Conservation (phyloP, 2,888 invertebrate species). For the Athripsodes cinereus region DNA sequence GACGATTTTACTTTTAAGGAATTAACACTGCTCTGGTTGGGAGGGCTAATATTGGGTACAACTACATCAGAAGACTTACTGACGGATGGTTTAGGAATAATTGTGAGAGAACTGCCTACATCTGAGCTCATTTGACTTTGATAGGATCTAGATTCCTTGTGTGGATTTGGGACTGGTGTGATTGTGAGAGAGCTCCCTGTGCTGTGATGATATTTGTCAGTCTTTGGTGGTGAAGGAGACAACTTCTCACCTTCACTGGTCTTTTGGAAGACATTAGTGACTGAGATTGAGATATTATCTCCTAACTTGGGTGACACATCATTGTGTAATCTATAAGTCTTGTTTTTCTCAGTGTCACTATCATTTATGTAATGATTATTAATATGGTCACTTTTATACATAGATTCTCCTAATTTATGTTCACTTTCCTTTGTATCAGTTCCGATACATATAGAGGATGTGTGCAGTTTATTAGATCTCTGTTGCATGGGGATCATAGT, state of each 20-base stretch:
- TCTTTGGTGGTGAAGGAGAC: slow-evolving; percentile 27
- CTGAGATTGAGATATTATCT: slow-evolving; percentile 24
- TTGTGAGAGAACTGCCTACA: slow-evolving; percentile 18
- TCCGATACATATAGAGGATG: slow-evolving; percentile 18
- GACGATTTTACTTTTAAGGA: slow-evolving; percentile 43
- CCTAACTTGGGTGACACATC: slow-evolving; percentile 17
- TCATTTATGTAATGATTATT: slow-evolving; percentile 1
- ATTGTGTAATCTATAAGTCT: slow-evolving; percentile 16
- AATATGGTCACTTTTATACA: not conserved
- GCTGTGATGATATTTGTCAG: slow-evolving; percentile 41
- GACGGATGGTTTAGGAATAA: slow-evolving; percentile 18
- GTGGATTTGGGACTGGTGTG: slow-evolving; percentile 37
- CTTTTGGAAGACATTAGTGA: slow-evolving; percentile 24
- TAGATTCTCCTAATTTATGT: not conserved
- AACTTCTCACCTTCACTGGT: slow-evolving; percentile 17
- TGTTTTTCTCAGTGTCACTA: slow-evolving; percentile 16
- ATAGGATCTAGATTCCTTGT: slow-evolving; percentile 33
- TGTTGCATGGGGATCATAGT: slow-evolving; percentile 1
- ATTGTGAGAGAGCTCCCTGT: slow-evolving; percentile 47
- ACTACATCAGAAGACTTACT: slow-evolving; percentile 31
- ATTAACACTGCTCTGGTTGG: slow-evolving; percentile 9
- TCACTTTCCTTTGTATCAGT: slow-evolving; percentile 13
- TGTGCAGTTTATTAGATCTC: slow-evolving; percentile 13
- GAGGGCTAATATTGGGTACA: slow-evolving; percentile 30
- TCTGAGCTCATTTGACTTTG: slow-evolving; percentile 24